Evolutionary conservation across 1,140 invertebrate genomes (phyloP).

Genomic region (Sitophilus oryzae): DNA sequence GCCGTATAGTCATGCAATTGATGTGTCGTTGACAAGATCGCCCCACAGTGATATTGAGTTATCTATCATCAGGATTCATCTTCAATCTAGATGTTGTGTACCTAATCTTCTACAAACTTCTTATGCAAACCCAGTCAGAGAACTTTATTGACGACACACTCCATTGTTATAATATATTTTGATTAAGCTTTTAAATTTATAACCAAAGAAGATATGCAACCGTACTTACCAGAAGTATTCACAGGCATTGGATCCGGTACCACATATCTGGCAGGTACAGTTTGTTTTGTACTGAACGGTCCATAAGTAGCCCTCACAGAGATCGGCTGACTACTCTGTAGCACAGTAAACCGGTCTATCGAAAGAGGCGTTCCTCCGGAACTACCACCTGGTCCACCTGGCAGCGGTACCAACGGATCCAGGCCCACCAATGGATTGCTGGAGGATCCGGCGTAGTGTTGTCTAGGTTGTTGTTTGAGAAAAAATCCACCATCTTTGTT

Average conservation of each 20-base stretch:
- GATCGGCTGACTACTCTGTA: slow-evolving; percentile 79
- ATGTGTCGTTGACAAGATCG: too few species aligned
- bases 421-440: slow-evolving; percentile 35
- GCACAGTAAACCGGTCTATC: slow-evolving; percentile 77
- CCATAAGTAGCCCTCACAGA: slow-evolving; percentile 85
- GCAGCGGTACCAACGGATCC: slow-evolving; percentile 36
- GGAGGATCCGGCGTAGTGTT: slow-evolving; percentile 46
- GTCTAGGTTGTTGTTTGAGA: slow-evolving; percentile 67
- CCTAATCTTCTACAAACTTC: too few species aligned
- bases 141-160: too few species aligned
- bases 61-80: too few species aligned
- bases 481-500: slow-evolving; percentile 87
- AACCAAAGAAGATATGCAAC: too few species aligned
- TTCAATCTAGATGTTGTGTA: too few species aligned
- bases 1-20: too few species aligned
- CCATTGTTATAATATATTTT: too few species aligned
- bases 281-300: slow-evolving; percentile 88
- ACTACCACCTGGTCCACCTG: slow-evolving; percentile 35
- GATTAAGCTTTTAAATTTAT: too few species aligned
- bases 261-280: slow-evolving; percentile 82
- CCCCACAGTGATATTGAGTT: too few species aligned
- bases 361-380: slow-evolving; percentile 55
- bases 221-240: slow-evolving; percentile 36
- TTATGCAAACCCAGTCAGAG: too few species aligned
- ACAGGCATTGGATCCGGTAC: slow-evolving; percentile 66